These are phyloP conservation scores for Helarctos malayanus DNA, from an alignment of 2,797 vertebrate genomes.

Conservation along the genomic window DNA sequence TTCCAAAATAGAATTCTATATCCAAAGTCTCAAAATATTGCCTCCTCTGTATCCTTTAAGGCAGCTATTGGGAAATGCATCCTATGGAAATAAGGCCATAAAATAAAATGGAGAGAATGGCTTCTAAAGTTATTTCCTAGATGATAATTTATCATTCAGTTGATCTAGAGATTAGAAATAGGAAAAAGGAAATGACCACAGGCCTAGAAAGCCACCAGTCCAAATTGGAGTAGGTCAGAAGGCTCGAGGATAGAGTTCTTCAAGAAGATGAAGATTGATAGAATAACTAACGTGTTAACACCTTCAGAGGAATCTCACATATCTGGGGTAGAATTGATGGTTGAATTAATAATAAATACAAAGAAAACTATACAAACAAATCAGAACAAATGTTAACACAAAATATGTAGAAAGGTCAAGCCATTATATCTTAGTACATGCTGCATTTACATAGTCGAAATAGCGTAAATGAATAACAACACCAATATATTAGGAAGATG, in stretches of 20 bases:
- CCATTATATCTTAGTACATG: background rate
- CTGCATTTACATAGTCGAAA: constrained; percentile 8
- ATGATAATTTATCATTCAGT: background rate
- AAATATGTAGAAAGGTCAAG: background rate
- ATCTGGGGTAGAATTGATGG: background rate
- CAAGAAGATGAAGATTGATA: background rate
- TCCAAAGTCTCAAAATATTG: background rate
- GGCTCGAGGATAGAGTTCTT: background rate
- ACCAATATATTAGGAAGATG: background rate
- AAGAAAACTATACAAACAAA: background rate
- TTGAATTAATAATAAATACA: background rate
- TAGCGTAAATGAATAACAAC: background rate
- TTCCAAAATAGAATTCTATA: background rate
- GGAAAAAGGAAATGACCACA: background rate
- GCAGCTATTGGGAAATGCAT: background rate
- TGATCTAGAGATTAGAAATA: background rate
- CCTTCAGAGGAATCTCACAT: background rate
- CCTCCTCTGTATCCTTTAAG: background rate
- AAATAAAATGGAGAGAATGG: constrained; percentile 14
- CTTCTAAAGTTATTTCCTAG: background rate
- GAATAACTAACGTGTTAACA: background rate
- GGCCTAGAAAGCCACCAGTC: background rate
- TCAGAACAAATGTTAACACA: background rate
- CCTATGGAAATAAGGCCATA: background rate
- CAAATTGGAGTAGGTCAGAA: background rate